Conservation (phyloP, 92 coral and sea anemone genomes). For the Actinostola sp. region DNA sequence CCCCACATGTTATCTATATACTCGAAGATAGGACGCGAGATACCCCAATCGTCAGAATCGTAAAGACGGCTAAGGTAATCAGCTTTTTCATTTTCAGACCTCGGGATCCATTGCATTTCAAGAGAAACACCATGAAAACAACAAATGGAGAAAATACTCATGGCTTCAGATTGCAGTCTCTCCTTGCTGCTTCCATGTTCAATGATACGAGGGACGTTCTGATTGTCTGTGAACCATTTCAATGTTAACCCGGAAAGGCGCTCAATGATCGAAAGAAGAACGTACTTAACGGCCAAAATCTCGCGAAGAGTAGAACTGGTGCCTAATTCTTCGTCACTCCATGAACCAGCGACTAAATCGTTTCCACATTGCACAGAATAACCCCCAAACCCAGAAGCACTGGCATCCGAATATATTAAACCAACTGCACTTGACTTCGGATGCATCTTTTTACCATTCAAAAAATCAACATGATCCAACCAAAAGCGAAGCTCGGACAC, state of each 20-base stretch:
- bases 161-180: constrained; percentile 35
- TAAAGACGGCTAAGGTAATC: constrained; percentile 51
- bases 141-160: constrained; percentile 26
- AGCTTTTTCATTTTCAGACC: constrained; percentile 30
- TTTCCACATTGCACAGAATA: not conserved
- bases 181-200: constrained; percentile 14
- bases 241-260: constrained; percentile 2
- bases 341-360: constrained; percentile 20
- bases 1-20: constrained; percentile 52
- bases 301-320: constrained; percentile 40
- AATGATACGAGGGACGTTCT: constrained; percentile 42
- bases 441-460: constrained; percentile 44
- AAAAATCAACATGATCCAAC: constrained; percentile 27
- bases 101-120: constrained; percentile 46
- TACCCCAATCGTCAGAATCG: constrained; percentile 60
- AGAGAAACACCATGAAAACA: constrained; percentile 27
- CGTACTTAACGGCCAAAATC: constrained; percentile 11
- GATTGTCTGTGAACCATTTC: constrained; percentile 42
- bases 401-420: constrained; percentile 43
- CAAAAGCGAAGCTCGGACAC: constrained; percentile 8
- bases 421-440: constrained; percentile 28
- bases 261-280: not conserved
- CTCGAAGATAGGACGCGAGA: constrained; percentile 24
- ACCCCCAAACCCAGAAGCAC: constrained; percentile 45
- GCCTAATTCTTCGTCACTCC: not conserved